These are phyloP conservation scores for Chloebia gouldiae DNA, from an alignment of 2,113 vertebrate species.

Conservation along the genomic window DNA sequence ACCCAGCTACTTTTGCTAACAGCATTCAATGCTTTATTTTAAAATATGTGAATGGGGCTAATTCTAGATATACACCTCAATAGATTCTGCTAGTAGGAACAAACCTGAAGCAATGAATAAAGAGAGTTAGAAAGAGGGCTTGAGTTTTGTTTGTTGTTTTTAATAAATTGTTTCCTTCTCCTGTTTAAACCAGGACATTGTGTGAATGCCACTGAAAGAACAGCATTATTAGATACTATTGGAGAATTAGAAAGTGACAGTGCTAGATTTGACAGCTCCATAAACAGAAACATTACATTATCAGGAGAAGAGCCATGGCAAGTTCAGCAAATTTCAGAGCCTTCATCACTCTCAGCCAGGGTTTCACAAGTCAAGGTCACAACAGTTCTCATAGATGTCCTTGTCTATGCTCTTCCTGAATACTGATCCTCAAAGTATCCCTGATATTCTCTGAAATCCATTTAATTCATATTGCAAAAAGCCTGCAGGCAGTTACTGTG, in stretches of 20 bases:
- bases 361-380: background rate
- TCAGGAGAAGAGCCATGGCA: background rate
- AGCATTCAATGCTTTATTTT: background rate
- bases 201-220: background rate
- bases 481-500: background rate
- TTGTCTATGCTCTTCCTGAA: background rate
- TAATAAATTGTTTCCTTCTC: background rate
- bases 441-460: background rate
- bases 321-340: background rate
- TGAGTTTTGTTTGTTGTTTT: background rate
- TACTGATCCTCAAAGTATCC: background rate
- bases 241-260: background rate
- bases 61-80: background rate
- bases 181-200: background rate
- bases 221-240: background rate
- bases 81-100: background rate
- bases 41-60: background rate
- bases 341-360: background rate
- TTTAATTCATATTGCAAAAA: background rate
- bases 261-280: background rate
- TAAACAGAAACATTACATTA: background rate
- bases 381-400: background rate
- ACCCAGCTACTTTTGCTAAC: background rate
- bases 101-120: background rate
- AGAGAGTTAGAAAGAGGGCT: background rate